A percentile compares a stretch with the other conserved stretches of the same genome.
Evolutionary conservation across 1,140 invertebrate genomes (phyloP).

Genomic region (Temnothorax curvispinosus): DNA sequence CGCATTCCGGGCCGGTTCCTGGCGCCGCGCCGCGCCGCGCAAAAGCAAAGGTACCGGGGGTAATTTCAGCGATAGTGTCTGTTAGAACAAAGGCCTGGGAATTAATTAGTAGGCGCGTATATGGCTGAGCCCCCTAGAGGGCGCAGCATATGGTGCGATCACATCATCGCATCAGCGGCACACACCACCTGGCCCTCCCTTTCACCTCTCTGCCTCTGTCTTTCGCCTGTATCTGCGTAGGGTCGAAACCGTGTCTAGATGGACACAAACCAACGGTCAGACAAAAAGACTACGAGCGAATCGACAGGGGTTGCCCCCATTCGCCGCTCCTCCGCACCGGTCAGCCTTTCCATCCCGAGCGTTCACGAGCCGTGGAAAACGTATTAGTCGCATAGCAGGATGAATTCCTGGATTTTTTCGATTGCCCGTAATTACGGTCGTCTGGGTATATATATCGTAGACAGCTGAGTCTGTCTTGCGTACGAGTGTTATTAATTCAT

Average conservation of each 20-base stretch:
- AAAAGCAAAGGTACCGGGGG: conserved; percentile 63
- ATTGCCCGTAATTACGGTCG: conserved; percentile 49
- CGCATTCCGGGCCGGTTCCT: conserved; percentile 45
- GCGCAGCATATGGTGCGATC: conserved; percentile 84
- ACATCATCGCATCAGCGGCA: conserved; percentile 78
- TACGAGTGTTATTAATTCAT: neutral
- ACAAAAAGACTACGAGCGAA: conserved; percentile 69
- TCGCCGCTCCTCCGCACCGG: conserved; percentile 13
- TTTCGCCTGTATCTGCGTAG: conserved; percentile 64
- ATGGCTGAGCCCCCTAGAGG: conserved; percentile 79
- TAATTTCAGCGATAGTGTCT: conserved; percentile 74
- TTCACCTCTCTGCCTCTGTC: conserved; percentile 61
- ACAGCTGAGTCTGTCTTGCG: neutral
- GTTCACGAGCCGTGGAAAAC: conserved; percentile 67
- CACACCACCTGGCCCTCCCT: conserved; percentile 82
- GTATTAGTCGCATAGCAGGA: conserved; percentile 56
- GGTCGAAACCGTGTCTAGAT: conserved; percentile 70
- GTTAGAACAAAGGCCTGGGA: conserved; percentile 84
- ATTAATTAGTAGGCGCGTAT: conserved; percentile 84
- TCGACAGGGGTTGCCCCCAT: conserved; percentile 64
- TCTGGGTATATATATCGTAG: neutral
- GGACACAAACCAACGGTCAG: conserved; percentile 73
- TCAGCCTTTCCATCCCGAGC: conserved; percentile 11
- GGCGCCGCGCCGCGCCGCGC: conserved; percentile 49
- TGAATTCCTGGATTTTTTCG: conserved; percentile 53